Percentiles rank a stretch among this genome's conserved stretches.
Evolutionary conservation across 2,888 invertebrate species (phyloP).

Genomic region (Cosmia trapezina): DNA sequence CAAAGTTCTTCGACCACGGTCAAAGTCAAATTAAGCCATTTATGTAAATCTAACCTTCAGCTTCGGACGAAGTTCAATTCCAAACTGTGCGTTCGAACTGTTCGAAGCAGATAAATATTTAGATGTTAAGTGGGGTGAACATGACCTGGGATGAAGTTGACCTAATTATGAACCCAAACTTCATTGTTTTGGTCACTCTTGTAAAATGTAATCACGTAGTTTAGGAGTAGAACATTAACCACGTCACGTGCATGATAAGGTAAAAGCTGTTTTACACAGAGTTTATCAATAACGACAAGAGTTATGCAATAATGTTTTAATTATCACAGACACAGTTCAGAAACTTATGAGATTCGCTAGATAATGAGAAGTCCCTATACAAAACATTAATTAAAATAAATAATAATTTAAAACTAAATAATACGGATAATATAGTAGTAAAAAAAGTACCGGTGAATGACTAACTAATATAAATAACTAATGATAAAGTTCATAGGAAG

Average conservation of each 20-base stretch:
- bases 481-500: constrained; percentile 12
- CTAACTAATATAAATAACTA: constrained; percentile 14
- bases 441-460: constrained; percentile 26
- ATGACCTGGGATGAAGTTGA: neutral
- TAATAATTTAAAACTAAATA: neutral
- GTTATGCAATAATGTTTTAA: constrained; percentile 17
- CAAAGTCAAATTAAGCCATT: constrained; percentile 18
- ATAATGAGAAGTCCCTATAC: neutral
- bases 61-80: neutral
- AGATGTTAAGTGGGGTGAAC: neutral
- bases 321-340: constrained; percentile 13
- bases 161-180: neutral
- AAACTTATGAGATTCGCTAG: constrained; percentile 10
- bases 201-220: neutral
- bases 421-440: neutral
- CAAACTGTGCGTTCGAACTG: neutral
- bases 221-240: neutral
- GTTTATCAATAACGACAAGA: constrained; percentile 5
- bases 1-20: constrained; percentile 11
- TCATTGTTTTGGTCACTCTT: neutral
- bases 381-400: neutral
- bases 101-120: neutral
- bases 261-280: constrained; percentile 9
- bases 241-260: neutral
- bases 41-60: constrained; percentile 1